Base-by-base conservation (phyloP, 2,888 invertebrate species). In the Coleophora deauratella region DNA sequence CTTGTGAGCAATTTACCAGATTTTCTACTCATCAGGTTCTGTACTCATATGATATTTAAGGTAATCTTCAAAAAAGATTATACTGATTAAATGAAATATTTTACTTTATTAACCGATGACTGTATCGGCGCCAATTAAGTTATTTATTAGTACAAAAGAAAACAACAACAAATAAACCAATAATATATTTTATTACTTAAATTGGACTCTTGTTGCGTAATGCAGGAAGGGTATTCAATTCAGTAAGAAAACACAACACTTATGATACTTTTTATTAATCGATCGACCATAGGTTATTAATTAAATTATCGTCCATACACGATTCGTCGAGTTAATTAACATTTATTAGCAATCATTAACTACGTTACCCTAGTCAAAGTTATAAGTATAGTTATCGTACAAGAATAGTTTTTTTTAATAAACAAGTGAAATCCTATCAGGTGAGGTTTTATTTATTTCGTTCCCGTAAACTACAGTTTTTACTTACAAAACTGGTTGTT, bases 81-180 rank as follows among this genome's bases (percentile, higher is more conserved):
- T n/a, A n/a, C n/a, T n/a, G n/a, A n/a, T n/a, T n/a, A n/a, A n/a
- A n/a, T n/a, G n/a, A n/a, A n/a, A n/a, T n/a, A n/a, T n/a, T n/a
- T n/a, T n/a, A n/a, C n/a, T n/a, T n/a, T n/a, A n/a, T n/a, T n/a
- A n/a, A n/a, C n/a, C n/a, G n/a, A n/a, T n/a, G n/a, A n/a, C n/a
- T n/a, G n/a, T n/a, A n/a, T n/a, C n/a, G n/a, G n/a, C n/a, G n/a
- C n/a, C n/a, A n/a, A n/a, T 21, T 21, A 21, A 21, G 21, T 21
- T 21, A 21, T 21, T 21, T 6, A 21, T 21, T 21, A 21, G 21
- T 21, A 21, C 21, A 4, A 4, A 4, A 21, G 3, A 21, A 81
- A 78, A 77, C 81, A 81, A 81, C 79, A 72, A 76, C 71, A 59
- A 43, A 38, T 47, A 47, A 50, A 52, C 58, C 59, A 62, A 65